A percentile compares a stretch with the other conserved stretches of the same genome.
These are phyloP conservation scores for Anastrepha obliqua DNA, from an alignment of 1,140 invertebrate genomes.

Conservation along the genomic window DNA sequence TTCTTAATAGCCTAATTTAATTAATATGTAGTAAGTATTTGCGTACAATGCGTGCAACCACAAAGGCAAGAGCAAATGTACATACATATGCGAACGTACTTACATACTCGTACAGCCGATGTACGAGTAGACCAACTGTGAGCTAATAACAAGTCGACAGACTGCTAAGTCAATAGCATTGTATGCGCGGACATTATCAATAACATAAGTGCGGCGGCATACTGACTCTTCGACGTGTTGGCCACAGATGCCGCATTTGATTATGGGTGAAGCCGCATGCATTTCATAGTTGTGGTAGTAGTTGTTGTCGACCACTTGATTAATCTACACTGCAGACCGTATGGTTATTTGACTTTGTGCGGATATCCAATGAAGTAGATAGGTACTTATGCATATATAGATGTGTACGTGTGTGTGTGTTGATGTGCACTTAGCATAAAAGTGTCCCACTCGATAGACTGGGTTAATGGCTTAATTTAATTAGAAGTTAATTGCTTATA, in stretches of 20 bases:
- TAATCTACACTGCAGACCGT: constrained; percentile 22
- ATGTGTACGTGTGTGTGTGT: neutral
- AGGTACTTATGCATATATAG: neutral
- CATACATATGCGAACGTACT: no score
- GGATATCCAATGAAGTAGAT: neutral
- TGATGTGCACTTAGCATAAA: neutral
- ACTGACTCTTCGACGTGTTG: constrained; percentile 7
- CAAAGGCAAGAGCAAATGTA: neutral
- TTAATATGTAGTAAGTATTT: neutral
- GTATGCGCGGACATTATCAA: neutral
- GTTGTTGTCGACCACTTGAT: constrained; percentile 10
- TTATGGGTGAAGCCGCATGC: constrained; percentile 7
- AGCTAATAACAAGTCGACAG: neutral
- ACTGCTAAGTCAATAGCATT: neutral
- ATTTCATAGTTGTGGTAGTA: neutral
- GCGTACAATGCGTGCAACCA: neutral
- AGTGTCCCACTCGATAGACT: neutral
- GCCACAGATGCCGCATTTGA: neutral
- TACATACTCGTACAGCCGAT: neutral
- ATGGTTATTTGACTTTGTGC: constrained; percentile 12
- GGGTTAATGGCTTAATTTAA: constrained; percentile 50
- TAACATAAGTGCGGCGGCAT: neutral
- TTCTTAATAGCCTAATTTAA: constrained; percentile 11
- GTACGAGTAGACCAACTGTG: neutral
- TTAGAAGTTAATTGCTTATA: constrained; percentile 48